A percentile compares a stretch with the other conserved stretches of the same genome.
phyloP scores from a whole-genome alignment of 2,888 invertebrate species.

The Cosmorhoe ocellata region DNA sequence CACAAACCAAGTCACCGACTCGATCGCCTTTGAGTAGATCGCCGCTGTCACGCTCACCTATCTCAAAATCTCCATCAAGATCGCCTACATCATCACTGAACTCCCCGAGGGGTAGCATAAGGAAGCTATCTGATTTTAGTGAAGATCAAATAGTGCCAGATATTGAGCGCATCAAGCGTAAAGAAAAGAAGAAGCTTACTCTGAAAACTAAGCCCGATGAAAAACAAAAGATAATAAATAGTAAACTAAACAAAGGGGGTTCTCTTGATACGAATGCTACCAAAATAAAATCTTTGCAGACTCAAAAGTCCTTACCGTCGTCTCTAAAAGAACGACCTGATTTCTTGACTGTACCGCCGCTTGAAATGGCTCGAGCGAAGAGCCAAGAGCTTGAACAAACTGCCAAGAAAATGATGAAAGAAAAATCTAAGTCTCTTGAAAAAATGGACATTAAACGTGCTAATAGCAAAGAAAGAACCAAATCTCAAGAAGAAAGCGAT shows the following conservation, averaged over 20 bases:
- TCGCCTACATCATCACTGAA: slow-evolving; percentile 80
- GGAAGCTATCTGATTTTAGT: slow-evolving; percentile 77
- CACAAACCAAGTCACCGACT: slow-evolving; percentile 65
- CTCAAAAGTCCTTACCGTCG: slow-evolving; percentile 81
- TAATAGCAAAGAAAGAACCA: slow-evolving; percentile 85
- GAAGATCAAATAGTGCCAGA: slow-evolving; percentile 79
- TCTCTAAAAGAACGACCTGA: slow-evolving; percentile 78
- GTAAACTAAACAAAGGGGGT: slow-evolving; percentile 75
- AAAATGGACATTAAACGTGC: slow-evolving; percentile 83
- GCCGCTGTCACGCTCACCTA: slow-evolving; percentile 72
- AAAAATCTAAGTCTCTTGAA: slow-evolving; percentile 87
- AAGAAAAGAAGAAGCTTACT: slow-evolving; percentile 74
- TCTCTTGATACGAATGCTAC: slow-evolving; percentile 76
- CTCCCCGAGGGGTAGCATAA: slow-evolving; percentile 76
- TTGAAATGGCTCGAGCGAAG: slow-evolving; percentile 82
- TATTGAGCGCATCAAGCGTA: slow-evolving; percentile 75
- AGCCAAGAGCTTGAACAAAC: slow-evolving; percentile 84
- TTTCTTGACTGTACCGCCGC: slow-evolving; percentile 77
- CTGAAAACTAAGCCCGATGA: slow-evolving; percentile 74
- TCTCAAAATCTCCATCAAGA: slow-evolving; percentile 77
- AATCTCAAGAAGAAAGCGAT: slow-evolving; percentile 88
- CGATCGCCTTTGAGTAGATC: slow-evolving; percentile 76
- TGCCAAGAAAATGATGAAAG: slow-evolving; percentile 80
- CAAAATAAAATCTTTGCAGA: slow-evolving; percentile 71
- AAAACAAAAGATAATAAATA: slow-evolving; percentile 58